Conservation (phyloP, 2,113 vertebrate genomes). For the Sciurus niger region DNA sequence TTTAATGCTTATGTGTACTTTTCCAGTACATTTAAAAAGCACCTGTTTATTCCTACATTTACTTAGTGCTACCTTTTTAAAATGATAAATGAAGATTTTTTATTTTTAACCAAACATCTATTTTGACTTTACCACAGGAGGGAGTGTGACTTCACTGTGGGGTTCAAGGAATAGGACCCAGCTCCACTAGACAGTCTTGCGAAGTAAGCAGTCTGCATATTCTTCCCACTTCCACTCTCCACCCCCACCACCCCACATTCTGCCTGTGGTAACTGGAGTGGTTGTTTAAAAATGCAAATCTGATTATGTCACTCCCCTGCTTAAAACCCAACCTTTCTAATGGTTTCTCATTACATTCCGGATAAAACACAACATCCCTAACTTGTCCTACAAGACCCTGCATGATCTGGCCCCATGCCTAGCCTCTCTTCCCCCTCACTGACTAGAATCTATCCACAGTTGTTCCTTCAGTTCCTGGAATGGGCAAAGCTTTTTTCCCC, state of each 20-base stretch:
- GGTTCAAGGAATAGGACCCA: background rate
- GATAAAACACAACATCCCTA: conserved; percentile 16
- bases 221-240: background rate
- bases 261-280: conserved; percentile 38
- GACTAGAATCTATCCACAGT: background rate
- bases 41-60: background rate
- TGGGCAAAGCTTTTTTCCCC: background rate
- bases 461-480: conserved; percentile 7
- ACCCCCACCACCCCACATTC: background rate
- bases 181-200: background rate
- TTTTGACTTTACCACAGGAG: background rate
- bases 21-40: conserved; percentile 1
- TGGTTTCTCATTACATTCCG: conserved; percentile 6
- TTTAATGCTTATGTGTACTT: background rate
- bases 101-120: background rate
- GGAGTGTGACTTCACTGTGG: background rate
- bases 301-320: conserved; percentile 36
- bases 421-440: background rate
- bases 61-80: background rate
- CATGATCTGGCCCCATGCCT: background rate
- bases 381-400: conserved; percentile 46
- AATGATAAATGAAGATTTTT: background rate
- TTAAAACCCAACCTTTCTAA: conserved; percentile 3
- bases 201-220: background rate
- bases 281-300: conserved; percentile 60